phyloP scores from a whole-genome alignment of 2,797 vertebrate species.

The Octomys mimax region DNA sequence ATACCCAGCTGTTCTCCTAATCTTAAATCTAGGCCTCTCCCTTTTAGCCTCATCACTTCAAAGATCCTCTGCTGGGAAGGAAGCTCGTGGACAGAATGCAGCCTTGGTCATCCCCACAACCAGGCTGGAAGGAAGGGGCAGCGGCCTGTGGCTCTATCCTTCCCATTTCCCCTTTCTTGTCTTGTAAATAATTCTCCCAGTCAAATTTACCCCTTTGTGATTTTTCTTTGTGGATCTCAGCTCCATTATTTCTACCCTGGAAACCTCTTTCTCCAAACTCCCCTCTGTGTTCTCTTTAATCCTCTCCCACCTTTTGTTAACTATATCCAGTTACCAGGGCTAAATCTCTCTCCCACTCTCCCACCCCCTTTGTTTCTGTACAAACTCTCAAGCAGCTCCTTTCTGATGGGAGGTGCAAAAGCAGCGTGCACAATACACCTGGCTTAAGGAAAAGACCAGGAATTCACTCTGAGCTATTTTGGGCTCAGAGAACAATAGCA shows the following conservation, averaged over 20 bases:
- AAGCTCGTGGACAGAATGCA: background rate
- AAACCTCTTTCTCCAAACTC: background rate
- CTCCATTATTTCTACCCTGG: background rate
- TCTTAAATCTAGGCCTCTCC: background rate
- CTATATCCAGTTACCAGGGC: background rate
- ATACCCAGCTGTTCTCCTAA: background rate
- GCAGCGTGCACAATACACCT: background rate
- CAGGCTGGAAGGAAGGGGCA: background rate
- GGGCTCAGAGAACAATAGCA: background rate
- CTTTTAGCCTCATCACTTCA: background rate
- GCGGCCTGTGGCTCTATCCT: background rate
- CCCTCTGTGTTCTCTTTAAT: background rate
- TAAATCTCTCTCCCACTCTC: constrained; percentile 2
- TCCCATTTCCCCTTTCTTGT: background rate
- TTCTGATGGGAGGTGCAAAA: background rate
- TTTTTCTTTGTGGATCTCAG: background rate
- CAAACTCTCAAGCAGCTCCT: background rate
- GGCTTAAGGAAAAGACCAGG: background rate
- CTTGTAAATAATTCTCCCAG: background rate
- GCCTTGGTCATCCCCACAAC: background rate
- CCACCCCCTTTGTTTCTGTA: background rate
- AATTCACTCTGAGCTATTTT: background rate
- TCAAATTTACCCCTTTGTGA: background rate
- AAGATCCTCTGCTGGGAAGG: background rate
- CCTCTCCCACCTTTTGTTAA: background rate